A percentile compares a stretch with the other conserved stretches of the same genome.
These are phyloP conservation scores for Sebastes variabilis DNA, from an alignment of 2,797 vertebrate genomes.

Conservation along the genomic window DNA sequence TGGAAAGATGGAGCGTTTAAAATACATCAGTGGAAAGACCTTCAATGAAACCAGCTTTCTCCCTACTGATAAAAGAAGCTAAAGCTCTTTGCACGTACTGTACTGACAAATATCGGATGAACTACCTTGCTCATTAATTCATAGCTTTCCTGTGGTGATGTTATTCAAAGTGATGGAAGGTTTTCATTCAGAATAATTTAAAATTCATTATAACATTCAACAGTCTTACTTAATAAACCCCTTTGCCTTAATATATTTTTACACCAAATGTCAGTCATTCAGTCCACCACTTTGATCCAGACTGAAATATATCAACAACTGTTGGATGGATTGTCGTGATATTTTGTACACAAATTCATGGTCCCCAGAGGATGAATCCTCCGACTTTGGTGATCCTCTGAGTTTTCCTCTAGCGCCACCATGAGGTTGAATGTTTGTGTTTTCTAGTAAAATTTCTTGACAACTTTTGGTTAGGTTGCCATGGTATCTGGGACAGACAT, in stretches of 20 bases:
- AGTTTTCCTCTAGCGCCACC: not conserved
- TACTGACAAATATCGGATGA: constrained; percentile 15
- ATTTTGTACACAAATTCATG: not conserved
- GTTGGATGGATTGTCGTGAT: not conserved
- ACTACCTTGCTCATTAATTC: not conserved
- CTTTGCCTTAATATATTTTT: not conserved
- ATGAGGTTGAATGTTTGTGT: not conserved
- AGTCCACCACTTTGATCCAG: not conserved
- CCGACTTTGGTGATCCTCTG: not conserved
- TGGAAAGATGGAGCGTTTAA: constrained; percentile 70
- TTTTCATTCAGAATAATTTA: not conserved
- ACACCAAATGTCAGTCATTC: not conserved
- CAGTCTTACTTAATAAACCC: not conserved
- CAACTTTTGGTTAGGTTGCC: not conserved
- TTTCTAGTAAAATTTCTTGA: not conserved
- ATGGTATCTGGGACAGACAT: not conserved
- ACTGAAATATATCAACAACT: not conserved
- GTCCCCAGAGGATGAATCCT: not conserved
- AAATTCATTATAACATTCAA: not conserved
- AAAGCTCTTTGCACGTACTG: not conserved
- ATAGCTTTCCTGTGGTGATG: not conserved
- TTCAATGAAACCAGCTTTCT: constrained; percentile 49
- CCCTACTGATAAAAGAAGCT: constrained; percentile 49
- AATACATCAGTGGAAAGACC: constrained; percentile 69
- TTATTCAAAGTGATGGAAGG: not conserved